Conservation (phyloP, 1,140 invertebrate species). For the Drosophila mojavensis region DNA sequence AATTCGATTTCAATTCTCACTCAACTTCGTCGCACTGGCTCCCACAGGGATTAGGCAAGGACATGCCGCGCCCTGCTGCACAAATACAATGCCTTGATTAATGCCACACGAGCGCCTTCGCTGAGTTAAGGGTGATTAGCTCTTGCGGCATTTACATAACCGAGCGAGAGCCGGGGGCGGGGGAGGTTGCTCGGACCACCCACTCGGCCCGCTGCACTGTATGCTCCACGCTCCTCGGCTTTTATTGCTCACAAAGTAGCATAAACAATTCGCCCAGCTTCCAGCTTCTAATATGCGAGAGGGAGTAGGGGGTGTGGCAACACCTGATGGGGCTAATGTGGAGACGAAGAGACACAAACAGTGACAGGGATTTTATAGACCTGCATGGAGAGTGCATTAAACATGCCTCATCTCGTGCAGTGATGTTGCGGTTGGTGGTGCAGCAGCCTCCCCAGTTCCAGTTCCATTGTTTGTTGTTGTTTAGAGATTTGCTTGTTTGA, state of each 20-base stretch:
- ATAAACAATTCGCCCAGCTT: slow-evolving; percentile 74
- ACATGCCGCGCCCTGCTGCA: slow-evolving; percentile 21
- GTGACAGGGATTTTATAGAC: slow-evolving; percentile 7
- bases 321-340: slow-evolving; percentile 64
- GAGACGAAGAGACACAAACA: not conserved
- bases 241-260: slow-evolving; percentile 80
- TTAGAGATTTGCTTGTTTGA: slow-evolving; percentile 42
- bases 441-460: too few species aligned
- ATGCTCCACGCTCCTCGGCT: slow-evolving; percentile 28
- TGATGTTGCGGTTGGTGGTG: slow-evolving; percentile 24
- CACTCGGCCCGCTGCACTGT: slow-evolving; percentile 45
- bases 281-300: slow-evolving; percentile 27
- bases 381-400: slow-evolving; percentile 62
- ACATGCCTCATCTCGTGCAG: slow-evolving; percentile 27
- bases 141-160: slow-evolving; percentile 54
- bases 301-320: slow-evolving; percentile 50
- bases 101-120: slow-evolving; percentile 73
- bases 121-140: slow-evolving; percentile 79
- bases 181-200: slow-evolving; percentile 45
- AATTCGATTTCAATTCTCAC: slow-evolving; percentile 48
- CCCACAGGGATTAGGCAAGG: slow-evolving; percentile 60
- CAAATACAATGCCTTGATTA: slow-evolving; percentile 66
- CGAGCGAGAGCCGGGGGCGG: not conserved
- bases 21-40: too few species aligned
- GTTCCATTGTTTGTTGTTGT: slow-evolving; percentile 52